Percentiles rank a stretch among this genome's conserved stretches.
These are phyloP conservation scores for Crotalus adamanteus DNA, from an alignment of 2,797 vertebrate species.

Conservation along the genomic window DNA sequence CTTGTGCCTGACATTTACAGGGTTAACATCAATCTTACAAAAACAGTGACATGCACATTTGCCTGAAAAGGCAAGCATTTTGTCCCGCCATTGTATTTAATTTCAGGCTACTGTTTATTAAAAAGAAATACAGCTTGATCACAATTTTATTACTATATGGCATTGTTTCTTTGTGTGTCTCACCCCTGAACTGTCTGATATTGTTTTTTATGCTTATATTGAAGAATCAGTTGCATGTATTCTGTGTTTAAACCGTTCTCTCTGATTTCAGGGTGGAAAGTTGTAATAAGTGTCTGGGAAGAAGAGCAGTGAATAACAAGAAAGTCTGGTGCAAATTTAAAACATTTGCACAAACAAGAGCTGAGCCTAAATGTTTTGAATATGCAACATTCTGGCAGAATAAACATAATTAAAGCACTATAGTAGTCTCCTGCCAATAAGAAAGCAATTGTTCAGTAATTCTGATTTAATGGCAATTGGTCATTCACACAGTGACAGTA, in stretches of 20 bases:
- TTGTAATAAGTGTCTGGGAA: conserved; percentile 42
- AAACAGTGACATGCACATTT: conserved; percentile 35
- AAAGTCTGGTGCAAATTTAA: conserved; percentile 43
- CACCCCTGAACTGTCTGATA: conserved; percentile 50
- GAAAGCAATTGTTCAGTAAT: conserved; percentile 5
- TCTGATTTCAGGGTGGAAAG: conserved; percentile 61
- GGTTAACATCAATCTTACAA: background rate
- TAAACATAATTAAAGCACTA: conserved; percentile 27
- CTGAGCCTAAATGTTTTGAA: conserved; percentile 28
- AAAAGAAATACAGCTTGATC: conserved; percentile 50
- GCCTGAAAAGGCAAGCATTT: conserved; percentile 17
- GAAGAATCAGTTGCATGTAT: conserved; percentile 52
- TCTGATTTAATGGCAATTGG: background rate
- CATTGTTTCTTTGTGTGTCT: conserved; percentile 59
- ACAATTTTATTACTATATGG: conserved; percentile 40
- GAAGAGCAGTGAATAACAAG: conserved; percentile 47
- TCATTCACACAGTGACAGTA: background rate
- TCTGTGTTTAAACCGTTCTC: conserved; percentile 50
- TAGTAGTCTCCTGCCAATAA: background rate
- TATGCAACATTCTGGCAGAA: conserved; percentile 12
- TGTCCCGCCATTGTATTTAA: conserved; percentile 52
- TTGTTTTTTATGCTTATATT: conserved; percentile 37
- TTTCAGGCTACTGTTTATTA: conserved; percentile 36
- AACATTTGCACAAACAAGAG: conserved; percentile 23
- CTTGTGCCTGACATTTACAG: background rate